phyloP scores from a whole-genome alignment of 2,888 invertebrate species.

The Allacma fusca region DNA sequence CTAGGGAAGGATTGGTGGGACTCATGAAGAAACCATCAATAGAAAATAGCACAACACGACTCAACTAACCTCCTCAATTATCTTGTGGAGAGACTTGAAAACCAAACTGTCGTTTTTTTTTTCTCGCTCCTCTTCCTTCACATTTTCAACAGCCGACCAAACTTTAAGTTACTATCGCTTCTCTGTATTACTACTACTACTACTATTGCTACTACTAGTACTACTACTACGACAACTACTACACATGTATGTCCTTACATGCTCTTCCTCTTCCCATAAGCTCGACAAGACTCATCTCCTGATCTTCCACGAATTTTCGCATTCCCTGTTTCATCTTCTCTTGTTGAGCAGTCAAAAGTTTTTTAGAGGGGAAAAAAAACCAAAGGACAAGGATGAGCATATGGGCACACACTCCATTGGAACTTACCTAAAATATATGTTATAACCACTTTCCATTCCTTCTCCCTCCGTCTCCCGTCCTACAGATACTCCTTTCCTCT shows the following conservation, averaged over 20 bases:
- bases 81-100: conserved; percentile 7
- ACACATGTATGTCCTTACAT: no score
- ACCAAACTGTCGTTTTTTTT: neutral
- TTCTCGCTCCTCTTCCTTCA: neutral
- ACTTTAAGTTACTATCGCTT: conserved; percentile 1
- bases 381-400: neutral
- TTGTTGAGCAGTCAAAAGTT: neutral
- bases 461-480: neutral
- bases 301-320: neutral
- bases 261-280: no score
- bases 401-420: neutral
- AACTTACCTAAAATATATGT: neutral
- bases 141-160: conserved; percentile 6
- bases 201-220: neutral
- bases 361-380: neutral
- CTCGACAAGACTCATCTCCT: neutral
- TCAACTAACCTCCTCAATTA: conserved; percentile 16
- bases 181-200: neutral
- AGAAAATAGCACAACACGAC: neutral
- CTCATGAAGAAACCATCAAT: neutral
- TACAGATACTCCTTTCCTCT: neutral
- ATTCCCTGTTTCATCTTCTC: neutral
- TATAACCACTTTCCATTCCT: conserved; percentile 1
- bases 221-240: no score
- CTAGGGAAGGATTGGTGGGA: neutral